Conservation (phyloP, 2,113 vertebrate species). For the Cervus canadensis region DNA sequence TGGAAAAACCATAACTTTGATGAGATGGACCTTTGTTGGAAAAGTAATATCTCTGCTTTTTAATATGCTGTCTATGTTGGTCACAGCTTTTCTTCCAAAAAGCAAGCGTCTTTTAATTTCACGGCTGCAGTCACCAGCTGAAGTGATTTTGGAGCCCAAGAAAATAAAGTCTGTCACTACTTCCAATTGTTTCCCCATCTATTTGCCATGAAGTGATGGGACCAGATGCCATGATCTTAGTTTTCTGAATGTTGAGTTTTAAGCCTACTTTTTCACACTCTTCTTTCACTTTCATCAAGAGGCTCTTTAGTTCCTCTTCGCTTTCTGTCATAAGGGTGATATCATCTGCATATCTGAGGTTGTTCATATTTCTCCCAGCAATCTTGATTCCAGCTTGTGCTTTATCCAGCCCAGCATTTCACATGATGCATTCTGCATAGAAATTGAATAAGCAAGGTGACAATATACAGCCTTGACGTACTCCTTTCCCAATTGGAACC, state of each 20-base stretch:
- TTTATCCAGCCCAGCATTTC: not conserved
- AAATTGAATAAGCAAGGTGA: not conserved
- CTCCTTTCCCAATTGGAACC: not conserved
- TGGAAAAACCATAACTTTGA: not conserved
- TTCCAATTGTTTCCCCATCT: not conserved
- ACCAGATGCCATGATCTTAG: not conserved
- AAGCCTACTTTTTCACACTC: not conserved
- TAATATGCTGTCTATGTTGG: not conserved
- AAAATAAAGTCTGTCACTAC: not conserved
- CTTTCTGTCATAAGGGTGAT: not conserved
- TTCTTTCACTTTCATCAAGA: not conserved
- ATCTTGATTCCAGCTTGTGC: not conserved
- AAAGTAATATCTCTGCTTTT: not conserved
- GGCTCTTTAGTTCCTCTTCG: not conserved
- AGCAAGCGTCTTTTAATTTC: not conserved
- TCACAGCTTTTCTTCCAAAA: not conserved
- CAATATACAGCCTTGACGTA: not conserved
- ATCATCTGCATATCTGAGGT: not conserved
- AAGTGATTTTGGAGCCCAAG: not conserved
- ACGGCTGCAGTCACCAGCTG: not conserved
- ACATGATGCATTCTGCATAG: not conserved
- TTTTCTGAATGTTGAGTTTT: not conserved
- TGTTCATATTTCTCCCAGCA: not conserved
- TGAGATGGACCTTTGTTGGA: not conserved
- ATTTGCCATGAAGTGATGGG: not conserved